Conservation (phyloP, 2,113 vertebrate genomes). For the Catagonus wagneri region DNA sequence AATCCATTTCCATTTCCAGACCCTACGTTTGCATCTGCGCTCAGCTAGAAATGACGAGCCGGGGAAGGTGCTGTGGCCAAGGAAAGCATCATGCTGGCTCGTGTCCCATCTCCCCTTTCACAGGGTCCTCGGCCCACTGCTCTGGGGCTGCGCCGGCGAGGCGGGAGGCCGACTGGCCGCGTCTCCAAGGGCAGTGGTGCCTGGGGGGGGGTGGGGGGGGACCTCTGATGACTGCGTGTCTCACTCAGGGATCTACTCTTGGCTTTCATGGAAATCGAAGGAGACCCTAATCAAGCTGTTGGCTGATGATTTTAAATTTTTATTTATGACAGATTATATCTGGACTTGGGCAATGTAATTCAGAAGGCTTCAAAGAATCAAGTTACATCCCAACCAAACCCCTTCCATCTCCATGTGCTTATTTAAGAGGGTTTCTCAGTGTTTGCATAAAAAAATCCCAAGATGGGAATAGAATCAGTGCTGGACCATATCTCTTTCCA, state of each 20-base stretch:
- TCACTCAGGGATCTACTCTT: background rate
- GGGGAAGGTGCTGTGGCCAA: background rate
- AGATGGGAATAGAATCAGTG: background rate
- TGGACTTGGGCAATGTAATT: background rate
- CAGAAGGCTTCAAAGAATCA: background rate
- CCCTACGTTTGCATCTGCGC: background rate
- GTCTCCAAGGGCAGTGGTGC: background rate
- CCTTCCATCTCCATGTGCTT: background rate
- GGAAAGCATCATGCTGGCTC: background rate
- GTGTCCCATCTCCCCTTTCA: background rate
- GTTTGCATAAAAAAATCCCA: background rate
- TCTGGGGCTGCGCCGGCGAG: background rate
- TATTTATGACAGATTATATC: background rate
- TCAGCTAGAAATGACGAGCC: background rate
- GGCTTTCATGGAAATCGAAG: background rate
- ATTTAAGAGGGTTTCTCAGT: background rate
- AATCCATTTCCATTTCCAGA: background rate
- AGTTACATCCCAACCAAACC: background rate
- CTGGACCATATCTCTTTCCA: background rate
- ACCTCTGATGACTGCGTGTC: background rate
- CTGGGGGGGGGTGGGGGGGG: background rate
- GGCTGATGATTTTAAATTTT: background rate
- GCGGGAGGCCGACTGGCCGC: background rate
- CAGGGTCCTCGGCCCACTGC: fast-evolving
- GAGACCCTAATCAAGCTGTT: background rate